Evolutionary conservation across 2,797 vertebrate species (phyloP), one percentile per base, ranked within the genome.

Genomic region (Acanthis flammea): DNA sequence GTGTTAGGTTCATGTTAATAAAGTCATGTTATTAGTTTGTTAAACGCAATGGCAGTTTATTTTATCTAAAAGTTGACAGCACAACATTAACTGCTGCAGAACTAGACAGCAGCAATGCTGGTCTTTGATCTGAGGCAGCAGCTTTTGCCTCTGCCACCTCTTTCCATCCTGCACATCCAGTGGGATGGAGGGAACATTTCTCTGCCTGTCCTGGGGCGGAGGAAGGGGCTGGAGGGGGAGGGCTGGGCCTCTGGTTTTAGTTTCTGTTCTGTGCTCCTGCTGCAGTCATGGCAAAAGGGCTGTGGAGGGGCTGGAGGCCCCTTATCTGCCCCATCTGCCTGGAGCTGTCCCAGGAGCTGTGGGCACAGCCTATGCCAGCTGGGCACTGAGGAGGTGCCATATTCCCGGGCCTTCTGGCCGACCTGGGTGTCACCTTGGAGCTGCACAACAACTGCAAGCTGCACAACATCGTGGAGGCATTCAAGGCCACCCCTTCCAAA

Each of bases 291-390:
- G 76, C 76, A 6, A 5, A 75, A 44, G n/a, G 35, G 48, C 1
- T 3, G 1, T 6, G 42, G 10, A 18, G 7, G 12, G 15, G 12
- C 4, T 42, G 39, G 39, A 41, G 39, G 15, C 39, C 39, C 39
- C 97, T 98, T 70, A 97, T 94, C 88, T 98, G 98, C 74, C 95
- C 98, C 7, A 97, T 98, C 92, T 98, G 98, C 95, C 94, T 98
- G 14, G 87, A 95, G 15, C 84, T 98, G 37, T 98, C 91, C 93
- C 77, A 7, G 3, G 81, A 98, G 95, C 57, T 98, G 98, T 10
- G 97, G 98, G 4, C 98, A 98, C 97, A 98, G 70, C 95, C 98
- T 98, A 97, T 99, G 98, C 60, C 88, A 45, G 44, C 47, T 11
- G 25, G 98, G 98, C 51, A 95, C 98, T 85, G 23, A 30, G 72